phyloP scores from a whole-genome alignment of 1,140 invertebrate species.

The Lepidurus arcticus region DNA sequence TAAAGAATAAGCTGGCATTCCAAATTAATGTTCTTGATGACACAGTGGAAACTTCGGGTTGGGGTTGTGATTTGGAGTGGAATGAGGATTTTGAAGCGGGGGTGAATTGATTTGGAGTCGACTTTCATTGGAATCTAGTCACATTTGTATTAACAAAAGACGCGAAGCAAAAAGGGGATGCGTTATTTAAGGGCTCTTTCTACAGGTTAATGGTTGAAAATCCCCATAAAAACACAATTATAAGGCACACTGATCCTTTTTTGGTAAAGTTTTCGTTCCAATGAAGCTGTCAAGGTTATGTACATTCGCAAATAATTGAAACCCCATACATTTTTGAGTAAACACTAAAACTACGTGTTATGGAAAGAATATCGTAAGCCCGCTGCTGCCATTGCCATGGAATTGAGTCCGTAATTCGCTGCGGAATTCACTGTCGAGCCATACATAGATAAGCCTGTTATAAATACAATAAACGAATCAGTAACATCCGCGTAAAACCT shows the following conservation, averaged over 20 bases:
- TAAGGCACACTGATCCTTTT: neutral
- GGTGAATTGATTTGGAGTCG: neutral
- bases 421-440: neutral
- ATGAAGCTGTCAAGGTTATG: neutral
- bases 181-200: neutral
- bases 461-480: neutral
- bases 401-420: neutral
- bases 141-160: constrained; percentile 1
- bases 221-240: neutral
- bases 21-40: neutral
- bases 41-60: neutral
- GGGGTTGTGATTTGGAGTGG: neutral
- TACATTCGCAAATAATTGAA: neutral
- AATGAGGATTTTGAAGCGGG: neutral
- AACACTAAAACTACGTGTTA: neutral
- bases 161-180: neutral
- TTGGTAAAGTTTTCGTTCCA: constrained; percentile 2
- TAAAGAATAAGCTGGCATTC: neutral
- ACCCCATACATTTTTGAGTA: neutral
- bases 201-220: neutral
- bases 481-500: neutral
- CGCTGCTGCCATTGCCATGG: neutral
- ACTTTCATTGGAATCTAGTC: neutral
- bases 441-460: neutral
- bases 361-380: neutral